Base-by-base conservation (phyloP, 2,113 vertebrate species). In the Paracanthobrama guichenoti region DNA sequence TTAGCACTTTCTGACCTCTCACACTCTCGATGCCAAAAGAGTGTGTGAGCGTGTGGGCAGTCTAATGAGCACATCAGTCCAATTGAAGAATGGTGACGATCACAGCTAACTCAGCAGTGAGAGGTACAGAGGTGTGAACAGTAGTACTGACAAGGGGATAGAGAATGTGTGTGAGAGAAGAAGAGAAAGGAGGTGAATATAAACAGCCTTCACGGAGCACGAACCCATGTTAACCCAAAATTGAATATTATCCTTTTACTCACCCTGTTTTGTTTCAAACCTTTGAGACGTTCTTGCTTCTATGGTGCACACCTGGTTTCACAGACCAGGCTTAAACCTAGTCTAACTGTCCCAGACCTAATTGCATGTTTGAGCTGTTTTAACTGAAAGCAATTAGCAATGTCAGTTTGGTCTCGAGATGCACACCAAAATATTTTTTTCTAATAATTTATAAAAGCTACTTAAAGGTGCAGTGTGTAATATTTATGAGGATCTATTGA, bases 41-140 rank as follows among this genome's bases (percentile, higher is more conserved):
- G 35, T 42, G 67, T 85, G 55, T 71, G 69, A 39, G 74, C 2
- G 74, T 71, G 84, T 53, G 71, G 72, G 71, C 31, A 39, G 69
- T 48, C 35, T 86, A 84, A 88, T 79, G 73, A 82, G 84, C 67
- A 72, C 66, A 75, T 86, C 62, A 69, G 83, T 85, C 55, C 59
- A 62, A 75, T 74, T 69, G 53, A 84, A 78, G 84, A 86, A 71
- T 86, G 55, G 71, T 73, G 84, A 62, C 46, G 16, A 71, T 78
- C 79, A 53, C 80, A 82, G 59, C 83, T 79, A 82, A 44, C 64
- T 85, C 83, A 83, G 84, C 86, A 87, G 79, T 42, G 79, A 62
- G 81, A 82, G 80, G 46, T 71, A 72, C 31, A 82, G 80, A 82
- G 80, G 80, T 82, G 39, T 35, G n/a, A 75, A 78, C 55, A 64